phyloP scores from a whole-genome alignment of 2,797 vertebrate genomes.

The Meriones psammophilus region DNA sequence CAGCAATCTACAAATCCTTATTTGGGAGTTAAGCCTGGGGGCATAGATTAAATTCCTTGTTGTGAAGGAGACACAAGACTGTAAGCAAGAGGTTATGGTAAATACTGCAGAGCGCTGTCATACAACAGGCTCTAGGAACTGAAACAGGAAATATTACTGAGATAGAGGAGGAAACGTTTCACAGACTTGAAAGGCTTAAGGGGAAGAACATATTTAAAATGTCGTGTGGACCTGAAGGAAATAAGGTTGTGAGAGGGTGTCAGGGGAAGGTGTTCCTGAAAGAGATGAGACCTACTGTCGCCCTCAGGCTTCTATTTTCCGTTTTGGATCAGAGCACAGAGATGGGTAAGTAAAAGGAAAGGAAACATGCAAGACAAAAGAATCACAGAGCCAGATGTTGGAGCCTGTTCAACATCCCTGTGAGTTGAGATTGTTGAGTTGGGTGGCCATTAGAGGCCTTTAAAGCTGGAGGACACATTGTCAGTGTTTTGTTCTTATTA shows the following conservation, averaged over 20 bases:
- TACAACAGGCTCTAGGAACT: not conserved
- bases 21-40: not conserved
- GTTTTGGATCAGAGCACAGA: not conserved
- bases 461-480: not conserved
- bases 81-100: not conserved
- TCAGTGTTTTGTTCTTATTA: not conserved
- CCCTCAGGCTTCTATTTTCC: not conserved
- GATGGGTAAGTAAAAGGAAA: not conserved
- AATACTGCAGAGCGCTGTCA: not conserved
- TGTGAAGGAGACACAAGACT: not conserved
- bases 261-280: not conserved
- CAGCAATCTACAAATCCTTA: not conserved
- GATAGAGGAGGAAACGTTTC: not conserved
- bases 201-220: not conserved
- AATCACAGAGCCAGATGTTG: not conserved
- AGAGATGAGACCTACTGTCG: not conserved
- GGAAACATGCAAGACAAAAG: not conserved
- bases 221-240: not conserved
- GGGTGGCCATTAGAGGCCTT: not conserved
- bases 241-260: not conserved
- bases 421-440: not conserved
- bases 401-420: not conserved
- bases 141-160: not conserved
- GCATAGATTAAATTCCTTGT: not conserved
- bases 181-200: not conserved